These are phyloP conservation scores for Telenomus remus DNA, from an alignment of 1,140 invertebrate species.

Conservation along the genomic window DNA sequence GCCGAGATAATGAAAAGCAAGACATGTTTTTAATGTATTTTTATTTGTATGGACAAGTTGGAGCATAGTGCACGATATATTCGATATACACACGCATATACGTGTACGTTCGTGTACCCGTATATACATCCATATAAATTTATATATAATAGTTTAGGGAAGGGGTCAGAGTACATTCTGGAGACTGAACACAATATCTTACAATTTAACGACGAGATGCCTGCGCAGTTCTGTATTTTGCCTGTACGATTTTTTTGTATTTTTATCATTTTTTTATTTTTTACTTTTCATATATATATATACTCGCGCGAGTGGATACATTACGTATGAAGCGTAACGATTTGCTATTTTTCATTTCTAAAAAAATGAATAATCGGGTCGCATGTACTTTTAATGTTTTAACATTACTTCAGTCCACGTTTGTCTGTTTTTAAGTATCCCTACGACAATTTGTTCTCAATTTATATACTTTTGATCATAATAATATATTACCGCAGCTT, in stretches of 20 bases:
- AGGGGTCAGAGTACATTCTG: constrained; percentile 74
- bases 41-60: constrained; percentile 74
- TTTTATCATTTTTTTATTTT: constrained; percentile 18
- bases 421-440: constrained; percentile 49
- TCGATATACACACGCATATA: constrained; percentile 62
- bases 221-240: constrained; percentile 70
- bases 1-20: no score
- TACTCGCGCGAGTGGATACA: constrained; percentile 69
- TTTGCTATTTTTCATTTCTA: constrained; percentile 69
- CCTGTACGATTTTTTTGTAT: constrained; percentile 59
- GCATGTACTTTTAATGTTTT: constrained; percentile 63
- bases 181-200: constrained; percentile 75
- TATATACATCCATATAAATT: constrained; percentile 56
- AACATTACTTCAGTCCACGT: constrained; percentile 67
- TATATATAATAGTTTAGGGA: constrained; percentile 71
- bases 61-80: constrained; percentile 74
- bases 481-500: constrained; percentile 17
- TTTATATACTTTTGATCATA: constrained; percentile 23
- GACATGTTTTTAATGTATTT: constrained; percentile 70
- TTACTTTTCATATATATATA: constrained; percentile 67
- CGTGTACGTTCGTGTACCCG: constrained; percentile 32
- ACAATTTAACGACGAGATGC: constrained; percentile 74
- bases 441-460: constrained; percentile 35
- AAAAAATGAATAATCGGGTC: constrained; percentile 67
- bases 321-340: constrained; percentile 70